phyloP scores from a whole-genome alignment of 2,797 vertebrate species.

The Hyperoplus immaculatus region DNA sequence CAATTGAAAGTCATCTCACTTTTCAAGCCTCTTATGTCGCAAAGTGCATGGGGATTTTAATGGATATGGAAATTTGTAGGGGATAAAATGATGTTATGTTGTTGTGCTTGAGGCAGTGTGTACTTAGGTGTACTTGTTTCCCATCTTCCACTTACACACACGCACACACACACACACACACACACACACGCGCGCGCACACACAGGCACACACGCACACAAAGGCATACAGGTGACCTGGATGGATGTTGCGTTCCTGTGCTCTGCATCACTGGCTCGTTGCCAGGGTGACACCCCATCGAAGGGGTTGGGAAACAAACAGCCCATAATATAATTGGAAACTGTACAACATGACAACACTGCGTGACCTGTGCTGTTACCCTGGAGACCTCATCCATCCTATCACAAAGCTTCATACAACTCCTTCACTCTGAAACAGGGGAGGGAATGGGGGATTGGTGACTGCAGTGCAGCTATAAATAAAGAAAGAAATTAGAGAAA shows the following conservation, averaged over 20 bases:
- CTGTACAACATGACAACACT: slow-evolving; percentile 62
- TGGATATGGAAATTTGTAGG: slow-evolving; percentile 39
- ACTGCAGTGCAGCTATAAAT: neutral
- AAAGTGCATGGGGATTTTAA: slow-evolving; percentile 39
- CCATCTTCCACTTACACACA: slow-evolving; percentile 29
- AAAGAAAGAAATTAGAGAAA: neutral
- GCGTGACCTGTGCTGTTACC: slow-evolving; percentile 71
- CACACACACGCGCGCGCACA: slow-evolving; percentile 25
- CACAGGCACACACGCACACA: slow-evolving; percentile 21
- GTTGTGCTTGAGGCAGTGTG: slow-evolving; percentile 33
- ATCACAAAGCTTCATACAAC: slow-evolving; percentile 40
- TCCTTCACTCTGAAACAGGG: slow-evolving; percentile 15
- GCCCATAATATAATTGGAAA: slow-evolving; percentile 71
- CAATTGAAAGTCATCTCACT: slow-evolving; percentile 37
- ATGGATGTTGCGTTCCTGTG: slow-evolving; percentile 26
- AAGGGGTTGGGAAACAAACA: slow-evolving; percentile 73
- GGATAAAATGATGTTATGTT: slow-evolving; percentile 31
- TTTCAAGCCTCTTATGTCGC: slow-evolving; percentile 25
- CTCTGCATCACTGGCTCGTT: slow-evolving; percentile 68
- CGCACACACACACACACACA: slow-evolving; percentile 21
- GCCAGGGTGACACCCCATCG: slow-evolving; percentile 72
- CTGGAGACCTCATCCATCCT: slow-evolving; percentile 63
- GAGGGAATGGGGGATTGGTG: slow-evolving; percentile 8
- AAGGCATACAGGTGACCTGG: slow-evolving; percentile 41
- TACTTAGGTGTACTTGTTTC: slow-evolving; percentile 8